Conservation (phyloP, 2,797 vertebrate species). For the Lepilemur septentrionalis region DNA sequence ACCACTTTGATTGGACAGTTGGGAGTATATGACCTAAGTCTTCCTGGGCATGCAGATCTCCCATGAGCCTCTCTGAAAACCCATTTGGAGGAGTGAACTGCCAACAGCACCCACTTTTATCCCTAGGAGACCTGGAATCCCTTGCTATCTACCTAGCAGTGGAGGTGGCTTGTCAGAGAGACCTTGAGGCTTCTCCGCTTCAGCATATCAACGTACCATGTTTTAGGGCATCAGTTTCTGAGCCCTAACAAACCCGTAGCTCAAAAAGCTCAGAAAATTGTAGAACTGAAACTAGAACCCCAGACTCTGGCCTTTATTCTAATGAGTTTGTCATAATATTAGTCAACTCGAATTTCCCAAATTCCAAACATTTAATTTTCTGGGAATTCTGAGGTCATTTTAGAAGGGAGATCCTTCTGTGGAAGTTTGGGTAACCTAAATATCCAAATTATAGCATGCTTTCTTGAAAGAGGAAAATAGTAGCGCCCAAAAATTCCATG, state of each 20-base stretch:
- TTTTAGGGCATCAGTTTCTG: not conserved
- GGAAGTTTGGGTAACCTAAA: constrained; percentile 64
- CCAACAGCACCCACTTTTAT: no score
- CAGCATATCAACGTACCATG: not conserved
- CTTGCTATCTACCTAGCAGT: no score
- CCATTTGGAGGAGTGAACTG: no score
- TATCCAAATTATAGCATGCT: constrained; percentile 66
- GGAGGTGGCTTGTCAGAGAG: not conserved
- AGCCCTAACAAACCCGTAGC: not conserved
- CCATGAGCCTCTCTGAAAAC: no score
- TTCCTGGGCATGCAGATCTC: no score
- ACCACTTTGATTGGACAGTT: no score
- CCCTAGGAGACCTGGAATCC: no score
- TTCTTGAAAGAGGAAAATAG: constrained; percentile 74
- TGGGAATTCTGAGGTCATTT: constrained; percentile 61
- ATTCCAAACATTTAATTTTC: constrained; percentile 53
- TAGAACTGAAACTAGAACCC: not conserved
- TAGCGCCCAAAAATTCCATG: constrained; percentile 68
- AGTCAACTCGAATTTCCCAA: constrained; percentile 41
- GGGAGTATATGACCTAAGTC: no score
- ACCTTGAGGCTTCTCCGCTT: not conserved
- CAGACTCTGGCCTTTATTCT: not conserved
- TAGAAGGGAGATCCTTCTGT: constrained; percentile 47
- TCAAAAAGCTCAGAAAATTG: not conserved
- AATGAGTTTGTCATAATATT: not conserved